Evolutionary conservation across 2,888 invertebrate genomes (phyloP).

Genomic region (Embidobia sp.): DNA sequence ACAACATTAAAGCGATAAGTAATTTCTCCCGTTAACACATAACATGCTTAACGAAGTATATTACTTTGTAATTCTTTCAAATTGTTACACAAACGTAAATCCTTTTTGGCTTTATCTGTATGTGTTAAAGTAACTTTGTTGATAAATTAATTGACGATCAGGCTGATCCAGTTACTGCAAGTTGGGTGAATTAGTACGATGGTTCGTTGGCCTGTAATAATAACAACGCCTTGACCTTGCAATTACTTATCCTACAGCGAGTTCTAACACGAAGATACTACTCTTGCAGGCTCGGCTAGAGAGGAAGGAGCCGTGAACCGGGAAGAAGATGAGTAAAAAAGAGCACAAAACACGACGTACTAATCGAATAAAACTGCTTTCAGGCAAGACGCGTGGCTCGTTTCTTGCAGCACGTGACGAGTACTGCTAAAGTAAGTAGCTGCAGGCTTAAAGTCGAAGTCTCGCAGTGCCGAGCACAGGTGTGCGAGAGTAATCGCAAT

Average conservation of each 20-base stretch:
- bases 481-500: slow-evolving; percentile 80
- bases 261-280: slow-evolving; percentile 37
- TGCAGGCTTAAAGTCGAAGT: slow-evolving; percentile 71
- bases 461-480: slow-evolving; percentile 72
- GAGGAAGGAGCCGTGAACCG: slow-evolving; percentile 56
- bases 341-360: slow-evolving; percentile 62
- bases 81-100: too few species aligned
- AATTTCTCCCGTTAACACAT: too few species aligned
- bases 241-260: slow-evolving; percentile 49
- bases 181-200: not conserved
- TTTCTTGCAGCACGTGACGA: slow-evolving; percentile 76
- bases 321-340: slow-evolving; percentile 59
- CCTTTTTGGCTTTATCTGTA: too few species aligned
- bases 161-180: slow-evolving; percentile 19
- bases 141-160: too few species aligned
- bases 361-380: slow-evolving; percentile 67
- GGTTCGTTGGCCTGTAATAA: slow-evolving; percentile 49
- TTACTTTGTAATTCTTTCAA: too few species aligned
- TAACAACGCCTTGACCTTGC: slow-evolving; percentile 56
- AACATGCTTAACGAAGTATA: too few species aligned
- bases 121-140: too few species aligned
- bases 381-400: slow-evolving; percentile 71
- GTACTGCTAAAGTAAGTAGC: slow-evolving; percentile 78
- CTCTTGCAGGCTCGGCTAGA: slow-evolving; percentile 37
- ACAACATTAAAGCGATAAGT: too few species aligned